These are phyloP conservation scores for Carcharodon carcharias DNA, from an alignment of 2,797 vertebrate species.

Conservation along the genomic window DNA sequence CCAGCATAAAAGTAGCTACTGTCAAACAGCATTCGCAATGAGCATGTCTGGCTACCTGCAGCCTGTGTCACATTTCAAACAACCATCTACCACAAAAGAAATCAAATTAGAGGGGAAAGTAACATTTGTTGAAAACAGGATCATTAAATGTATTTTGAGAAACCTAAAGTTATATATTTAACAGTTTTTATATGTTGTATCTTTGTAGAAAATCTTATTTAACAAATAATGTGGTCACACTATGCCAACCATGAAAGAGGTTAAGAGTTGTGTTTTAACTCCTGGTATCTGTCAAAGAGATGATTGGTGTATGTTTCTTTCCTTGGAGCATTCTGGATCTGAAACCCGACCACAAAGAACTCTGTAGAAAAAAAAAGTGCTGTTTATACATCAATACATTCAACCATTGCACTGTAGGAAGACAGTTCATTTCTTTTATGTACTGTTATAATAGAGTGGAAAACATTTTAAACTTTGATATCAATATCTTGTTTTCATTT, in stretches of 20 bases:
- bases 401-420: constrained; percentile 67
- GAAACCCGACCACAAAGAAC: constrained; percentile 58
- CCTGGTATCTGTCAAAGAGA: constrained; percentile 67
- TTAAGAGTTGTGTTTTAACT: constrained; percentile 79
- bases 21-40: constrained; percentile 72
- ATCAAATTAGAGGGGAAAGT: constrained; percentile 60
- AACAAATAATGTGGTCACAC: constrained; percentile 79
- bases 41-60: constrained; percentile 70
- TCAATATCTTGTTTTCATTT: constrained; percentile 55
- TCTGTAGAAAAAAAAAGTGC: constrained; percentile 58
- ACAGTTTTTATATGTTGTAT: constrained; percentile 99
- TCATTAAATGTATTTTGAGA: constrained; percentile 99
- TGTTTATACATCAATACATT: constrained; percentile 68
- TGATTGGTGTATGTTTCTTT: constrained; percentile 65
- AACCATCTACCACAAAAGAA: constrained; percentile 66
- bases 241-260: constrained; percentile 67
- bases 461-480: constrained; percentile 66
- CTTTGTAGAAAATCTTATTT: constrained; percentile 99
- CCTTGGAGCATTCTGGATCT: constrained; percentile 64
- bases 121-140: constrained; percentile 74
- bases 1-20: constrained; percentile 57
- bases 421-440: constrained; percentile 58
- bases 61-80: constrained; percentile 58
- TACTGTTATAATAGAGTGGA: constrained; percentile 68
- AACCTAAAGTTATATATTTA: constrained; percentile 99